Percentiles rank a stretch among this genome's conserved stretches.
phyloP scores from a whole-genome alignment of 2,797 vertebrate genomes.

The Microcaecilia unicolor region DNA sequence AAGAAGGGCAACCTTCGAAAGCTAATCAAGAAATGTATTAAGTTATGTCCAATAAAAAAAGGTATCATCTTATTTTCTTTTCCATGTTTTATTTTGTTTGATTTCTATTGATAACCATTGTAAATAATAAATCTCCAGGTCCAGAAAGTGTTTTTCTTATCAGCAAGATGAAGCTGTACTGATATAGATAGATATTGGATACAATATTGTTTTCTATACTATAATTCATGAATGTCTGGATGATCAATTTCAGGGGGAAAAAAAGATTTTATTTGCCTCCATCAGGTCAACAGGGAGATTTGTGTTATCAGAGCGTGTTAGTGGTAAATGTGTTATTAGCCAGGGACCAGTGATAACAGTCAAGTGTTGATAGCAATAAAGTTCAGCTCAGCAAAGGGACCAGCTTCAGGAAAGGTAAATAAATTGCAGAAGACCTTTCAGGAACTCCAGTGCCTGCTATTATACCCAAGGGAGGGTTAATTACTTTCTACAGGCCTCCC shows the following conservation, averaged over 20 bases:
- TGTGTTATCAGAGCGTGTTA: constrained; percentile 52
- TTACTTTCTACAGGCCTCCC: no score
- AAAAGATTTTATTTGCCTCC: constrained; percentile 50
- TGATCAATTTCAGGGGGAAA: no score
- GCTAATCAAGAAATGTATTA: no score
- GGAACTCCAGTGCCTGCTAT: constrained; percentile 38
- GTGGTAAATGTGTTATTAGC: constrained; percentile 55
- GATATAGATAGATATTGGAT: neutral
- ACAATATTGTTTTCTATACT: no score
- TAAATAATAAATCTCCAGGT: constrained; percentile 9
- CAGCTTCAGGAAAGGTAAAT: constrained; percentile 45
- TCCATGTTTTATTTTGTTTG: no score
- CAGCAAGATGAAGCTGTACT: no score
- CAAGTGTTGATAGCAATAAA: constrained; percentile 47
- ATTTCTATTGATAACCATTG: no score
- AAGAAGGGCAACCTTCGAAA: no score
- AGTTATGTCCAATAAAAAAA: no score
- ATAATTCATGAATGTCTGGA: no score
- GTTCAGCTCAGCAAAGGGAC: constrained; percentile 53
- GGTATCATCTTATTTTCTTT: no score
- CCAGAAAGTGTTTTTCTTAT: constrained; percentile 17
- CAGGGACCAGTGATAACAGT: constrained; percentile 45
- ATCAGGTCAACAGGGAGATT: constrained; percentile 58
- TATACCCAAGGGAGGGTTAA: no score
- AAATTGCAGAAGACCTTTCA: constrained; percentile 41